Evolutionary conservation across 2,888 invertebrate genomes (phyloP).

Genomic region (Microctonus aethiopoides): DNA sequence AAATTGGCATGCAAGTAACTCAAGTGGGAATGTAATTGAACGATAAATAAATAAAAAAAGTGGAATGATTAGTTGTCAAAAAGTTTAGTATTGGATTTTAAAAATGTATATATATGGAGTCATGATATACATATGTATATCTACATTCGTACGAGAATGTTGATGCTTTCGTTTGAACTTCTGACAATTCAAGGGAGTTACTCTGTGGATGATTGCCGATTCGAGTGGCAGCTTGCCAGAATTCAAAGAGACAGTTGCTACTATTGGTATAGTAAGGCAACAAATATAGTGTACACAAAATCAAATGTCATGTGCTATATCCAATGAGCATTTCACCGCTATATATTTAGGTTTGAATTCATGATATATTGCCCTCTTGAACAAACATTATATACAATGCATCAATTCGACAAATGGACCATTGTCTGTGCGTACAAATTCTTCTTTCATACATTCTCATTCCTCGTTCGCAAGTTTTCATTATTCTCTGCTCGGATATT

Average conservation of each 20-base stretch:
- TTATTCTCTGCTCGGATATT: no score
- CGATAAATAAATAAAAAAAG: not conserved
- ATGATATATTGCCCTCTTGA: slow-evolving; percentile 3
- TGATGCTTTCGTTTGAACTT: slow-evolving; percentile 25
- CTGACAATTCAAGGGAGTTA: slow-evolving; percentile 24
- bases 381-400: not conserved
- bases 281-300: slow-evolving; percentile 25
- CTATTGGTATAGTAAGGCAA: not conserved
- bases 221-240: slow-evolving; percentile 49
- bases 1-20: no score
- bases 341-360: slow-evolving; percentile 14
- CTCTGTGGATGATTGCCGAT: slow-evolving; percentile 14
- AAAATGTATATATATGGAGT: not conserved
- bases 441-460: not conserved
- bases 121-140: not conserved
- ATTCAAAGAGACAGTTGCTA: not conserved
- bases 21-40: no score
- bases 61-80: not conserved
- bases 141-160: no score
- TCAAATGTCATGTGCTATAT: slow-evolving; percentile 48
- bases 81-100: not conserved
- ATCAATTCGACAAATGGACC: not conserved
- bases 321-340: slow-evolving; percentile 13
- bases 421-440: not conserved
- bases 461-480: no score